phyloP scores from a whole-genome alignment of 92 coral and sea anemone genomes.

The Pocillopora grandis region DNA sequence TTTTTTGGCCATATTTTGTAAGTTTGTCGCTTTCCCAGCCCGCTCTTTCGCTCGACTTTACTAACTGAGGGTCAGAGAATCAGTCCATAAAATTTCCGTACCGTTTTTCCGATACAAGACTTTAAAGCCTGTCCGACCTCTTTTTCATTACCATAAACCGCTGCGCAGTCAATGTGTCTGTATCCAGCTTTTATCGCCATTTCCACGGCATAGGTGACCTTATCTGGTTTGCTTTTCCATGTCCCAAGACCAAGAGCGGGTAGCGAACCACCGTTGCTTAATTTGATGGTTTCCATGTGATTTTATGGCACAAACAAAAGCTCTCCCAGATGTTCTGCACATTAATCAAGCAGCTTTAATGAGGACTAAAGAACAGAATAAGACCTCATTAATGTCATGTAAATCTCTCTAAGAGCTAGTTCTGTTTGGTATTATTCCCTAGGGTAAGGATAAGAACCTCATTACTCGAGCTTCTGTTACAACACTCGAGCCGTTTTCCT shows the following conservation, averaged over 20 bases:
- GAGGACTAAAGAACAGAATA: too few species aligned
- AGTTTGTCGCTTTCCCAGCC: too few species aligned
- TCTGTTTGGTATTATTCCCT: too few species aligned
- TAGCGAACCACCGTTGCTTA: constrained; percentile 55
- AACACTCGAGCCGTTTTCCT: too few species aligned
- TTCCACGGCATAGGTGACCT: constrained; percentile 73
- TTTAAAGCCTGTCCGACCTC: constrained; percentile 83
- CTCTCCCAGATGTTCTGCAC: neutral
- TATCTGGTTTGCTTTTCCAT: constrained; percentile 86
- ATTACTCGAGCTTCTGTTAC: too few species aligned
- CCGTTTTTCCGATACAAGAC: constrained; percentile 56
- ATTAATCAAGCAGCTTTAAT: too few species aligned
- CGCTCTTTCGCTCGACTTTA: too few species aligned
- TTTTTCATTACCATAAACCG: constrained; percentile 80
- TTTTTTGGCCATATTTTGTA: too few species aligned
- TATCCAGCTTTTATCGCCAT: constrained; percentile 81
- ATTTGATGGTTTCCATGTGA: constrained; percentile 33
- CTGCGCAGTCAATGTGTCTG: constrained; percentile 91
- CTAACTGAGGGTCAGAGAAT: too few species aligned
- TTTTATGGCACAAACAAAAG: neutral
- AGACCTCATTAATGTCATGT: too few species aligned
- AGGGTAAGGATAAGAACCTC: too few species aligned
- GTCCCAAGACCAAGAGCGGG: constrained; percentile 86
- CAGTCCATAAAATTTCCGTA: neutral
- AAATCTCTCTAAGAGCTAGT: too few species aligned